phyloP scores from a whole-genome alignment of 2,113 vertebrate genomes.

The Pachyramphus minor region DNA sequence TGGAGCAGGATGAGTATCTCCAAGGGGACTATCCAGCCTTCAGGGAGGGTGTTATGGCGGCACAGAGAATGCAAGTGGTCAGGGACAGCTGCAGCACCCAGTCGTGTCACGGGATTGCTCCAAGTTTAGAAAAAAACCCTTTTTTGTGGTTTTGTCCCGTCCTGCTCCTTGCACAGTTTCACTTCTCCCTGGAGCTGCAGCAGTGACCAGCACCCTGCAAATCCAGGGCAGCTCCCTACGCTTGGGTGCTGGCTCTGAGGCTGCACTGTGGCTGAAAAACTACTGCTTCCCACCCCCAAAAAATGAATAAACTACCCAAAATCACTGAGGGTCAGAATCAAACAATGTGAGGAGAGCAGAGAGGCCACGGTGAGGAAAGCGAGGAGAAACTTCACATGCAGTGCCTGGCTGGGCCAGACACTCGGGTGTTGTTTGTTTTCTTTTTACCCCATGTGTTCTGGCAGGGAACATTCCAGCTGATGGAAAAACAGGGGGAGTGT shows the following conservation, averaged over 20 bases:
- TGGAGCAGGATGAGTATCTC: background rate
- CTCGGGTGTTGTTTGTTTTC: background rate
- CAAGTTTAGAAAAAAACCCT: background rate
- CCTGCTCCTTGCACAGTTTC: background rate
- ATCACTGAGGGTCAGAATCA: background rate
- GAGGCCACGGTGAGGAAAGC: rapidly evolving
- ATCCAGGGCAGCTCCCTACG: background rate
- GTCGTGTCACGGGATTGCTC: background rate
- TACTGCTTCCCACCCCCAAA: background rate
- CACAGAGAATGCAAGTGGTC: background rate
- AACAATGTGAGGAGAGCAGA: background rate
- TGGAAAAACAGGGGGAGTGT: background rate
- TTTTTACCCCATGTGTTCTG: background rate
- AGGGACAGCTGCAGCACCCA: background rate
- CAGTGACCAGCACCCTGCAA: too few species aligned
- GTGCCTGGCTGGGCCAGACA: rapidly evolving
- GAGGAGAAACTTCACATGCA: background rate
- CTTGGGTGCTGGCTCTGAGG: rapidly evolving
- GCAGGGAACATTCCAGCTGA: background rate
- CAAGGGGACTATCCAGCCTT: background rate
- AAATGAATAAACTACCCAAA: background rate
- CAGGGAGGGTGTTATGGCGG: background rate
- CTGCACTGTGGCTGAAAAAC: background rate
- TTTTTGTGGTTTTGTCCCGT: background rate
- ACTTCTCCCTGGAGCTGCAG: background rate